Percentiles rank a stretch among this genome's conserved stretches.
phyloP scores from a whole-genome alignment of 2,113 vertebrate species.

The Xyrauchen texanus region DNA sequence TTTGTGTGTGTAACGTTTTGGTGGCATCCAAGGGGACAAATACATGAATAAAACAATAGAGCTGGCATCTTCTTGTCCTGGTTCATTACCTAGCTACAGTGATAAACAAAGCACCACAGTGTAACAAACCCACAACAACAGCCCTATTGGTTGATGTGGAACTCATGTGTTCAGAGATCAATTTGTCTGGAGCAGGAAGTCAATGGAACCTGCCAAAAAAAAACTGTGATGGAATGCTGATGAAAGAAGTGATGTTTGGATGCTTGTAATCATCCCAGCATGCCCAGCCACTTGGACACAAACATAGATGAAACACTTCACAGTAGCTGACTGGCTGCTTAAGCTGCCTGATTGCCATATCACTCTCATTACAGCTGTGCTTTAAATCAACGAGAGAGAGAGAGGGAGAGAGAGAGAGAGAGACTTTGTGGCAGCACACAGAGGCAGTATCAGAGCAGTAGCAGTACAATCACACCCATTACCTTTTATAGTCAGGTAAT shows the following conservation, averaged over 20 bases:
- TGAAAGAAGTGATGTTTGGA: conserved; percentile 18
- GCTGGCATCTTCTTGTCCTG: no score
- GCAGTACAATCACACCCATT: conserved; percentile 63
- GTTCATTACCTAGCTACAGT: no score
- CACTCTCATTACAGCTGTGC: conserved; percentile 47
- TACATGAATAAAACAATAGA: no score
- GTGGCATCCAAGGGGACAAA: no score
- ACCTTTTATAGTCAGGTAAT: conserved; percentile 61
- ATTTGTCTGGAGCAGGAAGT: conserved; percentile 39
- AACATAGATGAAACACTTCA: conserved; percentile 13
- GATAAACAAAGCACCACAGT: no score
- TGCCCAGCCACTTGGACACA: conserved; percentile 30
- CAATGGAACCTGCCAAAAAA: conserved; percentile 16
- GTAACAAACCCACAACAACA: neutral
- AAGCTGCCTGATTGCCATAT: conserved; percentile 41
- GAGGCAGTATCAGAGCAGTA: conserved; percentile 38
- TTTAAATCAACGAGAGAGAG: conserved; percentile 39
- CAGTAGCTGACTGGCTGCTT: conserved; percentile 32
- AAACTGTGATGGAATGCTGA: conserved; percentile 18
- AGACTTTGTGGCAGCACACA: conserved; percentile 24
- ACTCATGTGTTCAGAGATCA: conserved; percentile 30
- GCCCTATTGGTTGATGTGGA: conserved; percentile 16
- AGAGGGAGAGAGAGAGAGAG: neutral
- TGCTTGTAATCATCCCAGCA: conserved; percentile 40
- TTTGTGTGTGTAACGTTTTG: no score